Percentiles rank a stretch among this genome's conserved stretches.
phyloP scores from a whole-genome alignment of 2,113 vertebrate species.

The Monarcha castaneiventris region DNA sequence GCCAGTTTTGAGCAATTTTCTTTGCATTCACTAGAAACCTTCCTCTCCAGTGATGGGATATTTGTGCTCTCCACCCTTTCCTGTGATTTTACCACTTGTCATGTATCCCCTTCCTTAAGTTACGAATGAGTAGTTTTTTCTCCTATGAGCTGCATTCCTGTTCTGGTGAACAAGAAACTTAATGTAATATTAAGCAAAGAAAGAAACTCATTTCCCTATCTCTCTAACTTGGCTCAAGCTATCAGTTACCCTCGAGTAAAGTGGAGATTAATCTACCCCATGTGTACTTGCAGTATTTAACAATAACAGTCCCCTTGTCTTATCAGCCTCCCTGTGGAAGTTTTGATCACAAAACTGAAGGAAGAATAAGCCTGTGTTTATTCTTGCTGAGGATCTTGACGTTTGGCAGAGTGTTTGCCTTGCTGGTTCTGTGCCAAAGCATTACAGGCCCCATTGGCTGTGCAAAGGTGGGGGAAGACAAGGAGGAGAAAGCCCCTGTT shows the following conservation, averaged over 20 bases:
- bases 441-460: background rate
- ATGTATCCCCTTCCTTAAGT: background rate
- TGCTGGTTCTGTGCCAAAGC: slow-evolving; percentile 47
- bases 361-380: slow-evolving; percentile 59
- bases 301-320: slow-evolving; percentile 12
- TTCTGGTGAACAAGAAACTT: slow-evolving; percentile 28
- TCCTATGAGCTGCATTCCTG: background rate
- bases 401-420: slow-evolving; percentile 49
- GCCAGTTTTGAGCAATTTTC: background rate
- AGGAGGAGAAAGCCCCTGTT: background rate
- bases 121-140: background rate
- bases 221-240: slow-evolving; percentile 27
- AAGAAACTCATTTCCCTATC: slow-evolving; percentile 35
- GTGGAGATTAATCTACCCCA: slow-evolving; percentile 43
- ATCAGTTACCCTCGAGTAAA: slow-evolving; percentile 46
- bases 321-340: slow-evolving; percentile 57
- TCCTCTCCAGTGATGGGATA: background rate
- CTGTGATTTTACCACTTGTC: slow-evolving; percentile 29
- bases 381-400: slow-evolving; percentile 42
- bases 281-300: slow-evolving; percentile 57
- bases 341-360: slow-evolving; percentile 49
- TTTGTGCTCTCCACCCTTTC: slow-evolving; percentile 23
- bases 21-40: background rate
- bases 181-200: slow-evolving; percentile 55
- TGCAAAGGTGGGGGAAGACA: background rate